Evolutionary conservation across 1,140 invertebrate genomes (phyloP).

Genomic region (Neotoxoptera formosana): DNA sequence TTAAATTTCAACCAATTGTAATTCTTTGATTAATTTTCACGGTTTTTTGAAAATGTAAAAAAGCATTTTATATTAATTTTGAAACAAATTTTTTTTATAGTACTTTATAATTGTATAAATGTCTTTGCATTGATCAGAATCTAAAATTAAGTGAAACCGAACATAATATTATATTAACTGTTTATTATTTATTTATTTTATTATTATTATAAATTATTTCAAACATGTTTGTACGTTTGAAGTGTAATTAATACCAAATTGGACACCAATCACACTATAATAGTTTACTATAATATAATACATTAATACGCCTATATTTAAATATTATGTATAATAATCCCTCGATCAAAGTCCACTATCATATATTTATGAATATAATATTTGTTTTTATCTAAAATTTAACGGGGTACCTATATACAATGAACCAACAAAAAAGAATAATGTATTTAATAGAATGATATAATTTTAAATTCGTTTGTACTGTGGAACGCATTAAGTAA

Average conservation of each 20-base stretch:
- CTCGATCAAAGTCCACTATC: background rate
- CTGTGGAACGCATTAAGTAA: background rate
- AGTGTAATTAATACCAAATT: background rate
- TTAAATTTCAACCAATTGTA: background rate
- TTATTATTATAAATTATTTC: no score
- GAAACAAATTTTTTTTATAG: background rate
- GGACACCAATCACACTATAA: background rate
- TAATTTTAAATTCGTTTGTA: constrained; percentile 23
- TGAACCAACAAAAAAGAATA: background rate
- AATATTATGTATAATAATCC: background rate
- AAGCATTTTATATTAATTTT: background rate
- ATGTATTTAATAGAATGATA: background rate
- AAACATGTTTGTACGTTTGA: background rate
- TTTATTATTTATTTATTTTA: no score
- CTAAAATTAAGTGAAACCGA: background rate
- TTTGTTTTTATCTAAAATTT: background rate
- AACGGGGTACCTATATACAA: background rate
- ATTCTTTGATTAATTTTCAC: background rate
- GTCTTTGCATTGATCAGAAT: background rate
- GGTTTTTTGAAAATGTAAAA: background rate
- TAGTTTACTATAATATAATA: background rate
- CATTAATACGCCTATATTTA: background rate
- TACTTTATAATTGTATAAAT: background rate
- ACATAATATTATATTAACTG: background rate
- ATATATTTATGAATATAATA: constrained; percentile 3